Evolutionary conservation across 1,140 invertebrate genomes (phyloP), one percentile per base, ranked within the genome.

Genomic region (Rhagoletis pomonella): DNA sequence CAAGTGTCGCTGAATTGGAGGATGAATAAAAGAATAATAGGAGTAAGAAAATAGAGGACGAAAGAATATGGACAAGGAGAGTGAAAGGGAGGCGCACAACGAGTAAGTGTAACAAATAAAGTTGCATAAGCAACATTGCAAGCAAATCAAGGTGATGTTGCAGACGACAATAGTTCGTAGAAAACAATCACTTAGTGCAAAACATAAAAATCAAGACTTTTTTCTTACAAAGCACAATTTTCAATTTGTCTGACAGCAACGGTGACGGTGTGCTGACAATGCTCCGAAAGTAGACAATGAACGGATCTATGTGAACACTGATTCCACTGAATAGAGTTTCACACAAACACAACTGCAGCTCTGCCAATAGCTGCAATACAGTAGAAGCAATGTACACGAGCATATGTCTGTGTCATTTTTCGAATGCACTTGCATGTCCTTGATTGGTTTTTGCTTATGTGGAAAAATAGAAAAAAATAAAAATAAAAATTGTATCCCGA

Each of bases 61-160:
- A 29, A 29, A 29, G 29, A 29, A 29, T 29, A 29, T 29, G 29
- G 29, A 29, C 29, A 29, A 29, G 29, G 29, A 29, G 29, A 29
- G 29, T 29, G 29, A 29, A 29, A 29, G 29, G 29, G 29, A 29
- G 29, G 29, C 29, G 29, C 29, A 29, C 29, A 29, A 29, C 29
- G 29, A 29, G 29, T 29, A 29, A 29, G 29, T 29, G 29, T 4
- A 55, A n/a, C 50, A 77, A 77, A 55, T 55, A 19, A 77, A 77
- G 55, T 12, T 7, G 14, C 55, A n/a, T 50, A 19, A 55, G 12
- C 17, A 73, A 55, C 9, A 17, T 50, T 47, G 73, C 73, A 77
- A 77, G 47, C 47, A 77, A 77, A 77, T 77, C 73, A 55, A 50
- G 73, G 44, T 50, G 73, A 77, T 17, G 7, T 50, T 50, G 73